Percentiles rank a stretch among this genome's conserved stretches.
phyloP scores from a whole-genome alignment of 2,797 vertebrate genomes.

The Lithobates sylvaticus region DNA sequence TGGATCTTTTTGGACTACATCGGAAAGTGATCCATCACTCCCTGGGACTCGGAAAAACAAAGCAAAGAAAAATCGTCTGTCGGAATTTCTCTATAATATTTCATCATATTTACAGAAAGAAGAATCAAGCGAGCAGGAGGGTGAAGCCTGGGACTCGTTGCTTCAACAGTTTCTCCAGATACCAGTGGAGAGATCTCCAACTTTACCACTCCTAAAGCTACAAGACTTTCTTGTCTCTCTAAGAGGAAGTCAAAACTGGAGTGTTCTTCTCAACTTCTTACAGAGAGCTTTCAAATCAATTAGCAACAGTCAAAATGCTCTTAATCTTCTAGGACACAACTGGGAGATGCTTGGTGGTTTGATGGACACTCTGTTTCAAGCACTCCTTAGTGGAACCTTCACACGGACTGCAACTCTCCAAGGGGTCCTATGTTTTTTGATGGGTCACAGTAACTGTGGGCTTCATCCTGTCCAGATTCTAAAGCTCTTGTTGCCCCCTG shows the following conservation, averaged over 20 bases:
- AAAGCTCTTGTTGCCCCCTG: constrained; percentile 80
- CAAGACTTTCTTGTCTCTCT: constrained; percentile 86
- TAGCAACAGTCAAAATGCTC: constrained; percentile 78
- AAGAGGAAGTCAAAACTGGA: constrained; percentile 86
- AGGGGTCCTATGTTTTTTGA: constrained; percentile 82
- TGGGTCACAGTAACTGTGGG: constrained; percentile 81
- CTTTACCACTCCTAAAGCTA: constrained; percentile 81
- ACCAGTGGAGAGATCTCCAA: constrained; percentile 74
- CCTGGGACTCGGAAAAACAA: neutral
- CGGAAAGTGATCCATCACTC: constrained; percentile 62
- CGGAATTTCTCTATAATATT: constrained; percentile 87
- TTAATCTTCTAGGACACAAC: constrained; percentile 82
- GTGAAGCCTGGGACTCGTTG: constrained; percentile 79
- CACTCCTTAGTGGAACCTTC: constrained; percentile 82
- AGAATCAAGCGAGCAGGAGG: constrained; percentile 67
- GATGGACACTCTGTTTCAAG: constrained; percentile 81
- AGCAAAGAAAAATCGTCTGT: constrained; percentile 67
- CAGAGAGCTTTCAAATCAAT: constrained; percentile 80
- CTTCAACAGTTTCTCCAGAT: constrained; percentile 78
- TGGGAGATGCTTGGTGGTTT: constrained; percentile 85
- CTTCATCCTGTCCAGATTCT: constrained; percentile 84
- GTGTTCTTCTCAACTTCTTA: constrained; percentile 81
- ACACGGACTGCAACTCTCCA: constrained; percentile 81
- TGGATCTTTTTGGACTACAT: constrained; percentile 75
- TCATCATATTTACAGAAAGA: constrained; percentile 83